Evolutionary conservation across 2,113 vertebrate species (phyloP).

Genomic region (Haplotaxodon microlepis): DNA sequence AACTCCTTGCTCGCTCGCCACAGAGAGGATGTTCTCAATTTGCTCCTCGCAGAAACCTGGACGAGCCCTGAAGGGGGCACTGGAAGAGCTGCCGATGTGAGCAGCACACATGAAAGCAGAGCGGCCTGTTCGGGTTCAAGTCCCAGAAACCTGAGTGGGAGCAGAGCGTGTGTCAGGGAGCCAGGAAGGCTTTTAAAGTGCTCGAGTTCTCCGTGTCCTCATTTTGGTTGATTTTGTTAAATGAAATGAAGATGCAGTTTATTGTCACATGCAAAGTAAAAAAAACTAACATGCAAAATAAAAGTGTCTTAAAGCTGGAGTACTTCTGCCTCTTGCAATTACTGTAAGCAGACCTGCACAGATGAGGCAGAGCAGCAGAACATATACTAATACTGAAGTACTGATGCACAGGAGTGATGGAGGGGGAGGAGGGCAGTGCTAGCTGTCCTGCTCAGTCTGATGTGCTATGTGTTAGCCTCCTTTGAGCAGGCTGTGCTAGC

Average conservation of each 20-base stretch:
- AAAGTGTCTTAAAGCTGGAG: background rate
- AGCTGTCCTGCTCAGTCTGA: background rate
- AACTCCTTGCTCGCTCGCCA: conserved; percentile 12
- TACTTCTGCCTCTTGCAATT: accelerated
- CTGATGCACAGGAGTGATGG: background rate
- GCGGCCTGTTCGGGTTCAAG: background rate
- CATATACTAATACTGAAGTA: background rate
- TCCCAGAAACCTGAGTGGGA: conserved; percentile 10
- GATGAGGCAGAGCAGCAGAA: background rate
- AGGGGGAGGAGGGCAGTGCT: background rate
- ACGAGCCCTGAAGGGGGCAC: conserved; percentile 41
- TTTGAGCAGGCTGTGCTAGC: background rate
- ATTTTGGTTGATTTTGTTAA: background rate
- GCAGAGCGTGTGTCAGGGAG: conserved; percentile 4
- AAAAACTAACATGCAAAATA: background rate
- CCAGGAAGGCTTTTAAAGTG: background rate
- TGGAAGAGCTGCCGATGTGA: conserved; percentile 30
- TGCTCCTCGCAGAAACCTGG: conserved; percentile 8
- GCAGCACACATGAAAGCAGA: background rate
- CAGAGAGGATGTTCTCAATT: conserved; percentile 34
- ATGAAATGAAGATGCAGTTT: background rate
- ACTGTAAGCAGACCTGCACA: background rate
- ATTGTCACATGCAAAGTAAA: background rate
- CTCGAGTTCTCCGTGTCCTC: background rate
- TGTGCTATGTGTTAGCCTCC: background rate